Evolutionary conservation across 2,113 vertebrate genomes (phyloP).

Genomic region (Larimichthys crocea): DNA sequence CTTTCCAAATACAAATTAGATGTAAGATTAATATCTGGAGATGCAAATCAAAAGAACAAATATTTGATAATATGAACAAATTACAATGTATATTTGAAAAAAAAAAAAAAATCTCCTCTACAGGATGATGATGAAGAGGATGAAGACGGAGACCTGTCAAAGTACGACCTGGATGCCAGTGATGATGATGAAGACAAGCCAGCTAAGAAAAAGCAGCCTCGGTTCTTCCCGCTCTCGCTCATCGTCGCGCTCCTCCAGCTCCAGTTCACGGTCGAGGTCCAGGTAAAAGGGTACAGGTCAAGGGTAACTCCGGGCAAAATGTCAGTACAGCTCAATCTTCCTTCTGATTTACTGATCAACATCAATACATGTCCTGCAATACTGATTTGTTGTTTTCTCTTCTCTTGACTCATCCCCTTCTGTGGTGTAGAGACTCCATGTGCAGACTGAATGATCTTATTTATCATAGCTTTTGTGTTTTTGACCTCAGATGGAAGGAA

Average conservation of each 20-base stretch:
- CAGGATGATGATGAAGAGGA: slow-evolving; percentile 88
- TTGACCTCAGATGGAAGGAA: not conserved
- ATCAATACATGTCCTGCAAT: slow-evolving; percentile 57
- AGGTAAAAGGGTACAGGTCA: slow-evolving; percentile 99
- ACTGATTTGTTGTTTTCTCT: slow-evolving; percentile 50
- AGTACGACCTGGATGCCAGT: slow-evolving; percentile 94
- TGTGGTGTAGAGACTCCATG: slow-evolving; percentile 26
- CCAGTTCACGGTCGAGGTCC: slow-evolving; percentile 99
- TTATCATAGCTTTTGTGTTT: not conserved
- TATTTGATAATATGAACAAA: not conserved
- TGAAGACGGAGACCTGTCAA: slow-evolving; percentile 93
- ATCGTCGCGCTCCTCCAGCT: slow-evolving; percentile 88
- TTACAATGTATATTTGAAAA: not conserved
- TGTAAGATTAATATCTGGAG: slow-evolving; percentile 76
- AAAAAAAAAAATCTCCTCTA: not conserved
- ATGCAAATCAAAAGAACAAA: not conserved
- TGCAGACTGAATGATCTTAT: not conserved
- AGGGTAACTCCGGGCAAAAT: slow-evolving; percentile 99
- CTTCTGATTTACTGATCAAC: slow-evolving; percentile 83
- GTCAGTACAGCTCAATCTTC: slow-evolving; percentile 98
- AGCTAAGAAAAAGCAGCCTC: slow-evolving; percentile 87
- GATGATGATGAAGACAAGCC: slow-evolving; percentile 90
- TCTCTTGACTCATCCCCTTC: slow-evolving; percentile 8
- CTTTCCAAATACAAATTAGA: slow-evolving; percentile 98
- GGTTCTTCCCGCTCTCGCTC: slow-evolving; percentile 93